phyloP scores from a whole-genome alignment of 2,888 invertebrate species.

The Listrodromus nycthemerus region DNA sequence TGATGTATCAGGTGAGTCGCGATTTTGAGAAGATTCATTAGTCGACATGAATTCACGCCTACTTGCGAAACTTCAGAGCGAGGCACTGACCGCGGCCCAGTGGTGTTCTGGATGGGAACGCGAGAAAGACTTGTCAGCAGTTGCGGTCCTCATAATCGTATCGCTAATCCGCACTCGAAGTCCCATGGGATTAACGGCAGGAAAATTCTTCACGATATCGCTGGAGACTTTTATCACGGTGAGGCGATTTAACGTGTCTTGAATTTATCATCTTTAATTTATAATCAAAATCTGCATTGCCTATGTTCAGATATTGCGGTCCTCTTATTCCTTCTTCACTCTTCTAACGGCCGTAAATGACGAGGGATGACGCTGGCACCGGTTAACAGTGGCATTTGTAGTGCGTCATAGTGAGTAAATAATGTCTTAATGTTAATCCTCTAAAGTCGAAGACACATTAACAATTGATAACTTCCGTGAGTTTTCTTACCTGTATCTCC shows the following conservation, averaged over 20 bases:
- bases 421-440: not conserved
- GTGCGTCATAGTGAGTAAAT: not conserved
- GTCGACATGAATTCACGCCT: not conserved
- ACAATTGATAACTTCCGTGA: not conserved
- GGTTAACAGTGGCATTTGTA: not conserved
- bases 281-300: not conserved
- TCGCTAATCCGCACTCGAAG: constrained; percentile 71
- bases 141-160: constrained; percentile 68
- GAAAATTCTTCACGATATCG: constrained; percentile 74
- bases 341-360: constrained; percentile 54
- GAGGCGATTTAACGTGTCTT: constrained; percentile 29
- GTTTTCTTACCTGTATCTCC: constrained; percentile 78
- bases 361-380: not conserved
- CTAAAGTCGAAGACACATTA: not conserved
- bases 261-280: not conserved
- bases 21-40: not conserved
- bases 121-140: constrained; percentile 56
- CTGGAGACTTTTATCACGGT: constrained; percentile 75
- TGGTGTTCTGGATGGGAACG: constrained; percentile 76
- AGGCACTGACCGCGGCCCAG: constrained; percentile 65
- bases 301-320: constrained; percentile 69
- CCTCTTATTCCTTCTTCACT: constrained; percentile 74
- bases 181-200: constrained; percentile 72
- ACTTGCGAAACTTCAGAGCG: constrained; percentile 51
- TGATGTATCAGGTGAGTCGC: constrained; percentile 72